phyloP scores from a whole-genome alignment of 1,140 invertebrate species.

The Drepana arcuata region DNA sequence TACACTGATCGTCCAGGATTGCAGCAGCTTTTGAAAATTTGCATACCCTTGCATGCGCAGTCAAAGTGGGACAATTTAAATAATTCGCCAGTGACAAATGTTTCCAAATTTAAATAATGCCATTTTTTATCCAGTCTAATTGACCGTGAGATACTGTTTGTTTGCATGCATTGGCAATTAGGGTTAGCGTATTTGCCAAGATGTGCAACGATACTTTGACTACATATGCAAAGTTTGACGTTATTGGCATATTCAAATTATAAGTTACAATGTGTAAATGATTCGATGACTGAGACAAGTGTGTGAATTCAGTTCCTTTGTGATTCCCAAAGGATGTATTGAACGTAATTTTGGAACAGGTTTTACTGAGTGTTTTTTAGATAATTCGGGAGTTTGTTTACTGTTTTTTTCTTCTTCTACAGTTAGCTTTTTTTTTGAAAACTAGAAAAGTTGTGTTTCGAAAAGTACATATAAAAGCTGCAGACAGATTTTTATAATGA shows the following conservation, averaged over 20 bases:
- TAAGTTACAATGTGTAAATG: slow-evolving; percentile 16
- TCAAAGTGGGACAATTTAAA: slow-evolving; percentile 48
- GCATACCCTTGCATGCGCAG: slow-evolving; percentile 28
- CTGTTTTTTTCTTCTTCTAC: too few relatives aligned
- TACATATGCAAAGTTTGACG: slow-evolving; percentile 31
- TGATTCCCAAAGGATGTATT: slow-evolving; percentile 38
- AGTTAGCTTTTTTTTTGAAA: too few relatives aligned
- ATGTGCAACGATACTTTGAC: slow-evolving; percentile 14
- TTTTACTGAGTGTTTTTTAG: too few relatives aligned
- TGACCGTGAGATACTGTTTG: slow-evolving; percentile 29
- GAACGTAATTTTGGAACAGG: too few relatives aligned
- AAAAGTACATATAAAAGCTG: too few relatives aligned
- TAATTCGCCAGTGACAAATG: slow-evolving; percentile 52
- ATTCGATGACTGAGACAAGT: slow-evolving; percentile 28
- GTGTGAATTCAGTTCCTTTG: slow-evolving; percentile 37
- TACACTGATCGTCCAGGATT: slow-evolving; percentile 41
- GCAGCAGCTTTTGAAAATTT: slow-evolving; percentile 28
- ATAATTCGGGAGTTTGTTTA: too few relatives aligned
- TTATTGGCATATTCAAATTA: slow-evolving; percentile 54
- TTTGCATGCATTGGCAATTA: slow-evolving; percentile 10
- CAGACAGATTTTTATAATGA: too few relatives aligned
- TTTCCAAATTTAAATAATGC: slow-evolving; percentile 31
- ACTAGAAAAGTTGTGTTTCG: too few relatives aligned
- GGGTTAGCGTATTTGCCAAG: slow-evolving; percentile 15
- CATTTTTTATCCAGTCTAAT: slow-evolving; percentile 35